These are phyloP conservation scores for Meteorus sp. DNA, from an alignment of 1,140 invertebrate species.

Conservation along the genomic window DNA sequence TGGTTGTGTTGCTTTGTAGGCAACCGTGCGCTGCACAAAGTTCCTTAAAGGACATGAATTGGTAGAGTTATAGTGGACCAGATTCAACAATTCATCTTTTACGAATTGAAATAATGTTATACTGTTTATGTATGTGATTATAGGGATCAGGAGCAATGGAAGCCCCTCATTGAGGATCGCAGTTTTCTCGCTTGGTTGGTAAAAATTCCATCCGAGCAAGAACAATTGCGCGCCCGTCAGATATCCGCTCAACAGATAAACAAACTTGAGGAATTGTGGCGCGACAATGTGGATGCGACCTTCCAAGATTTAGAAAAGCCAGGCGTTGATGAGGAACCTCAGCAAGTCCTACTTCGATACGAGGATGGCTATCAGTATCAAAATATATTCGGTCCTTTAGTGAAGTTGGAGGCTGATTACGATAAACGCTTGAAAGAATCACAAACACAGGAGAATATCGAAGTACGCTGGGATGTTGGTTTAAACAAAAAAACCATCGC, in stretches of 20 bases:
- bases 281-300: constrained; percentile 96
- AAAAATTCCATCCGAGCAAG: constrained; percentile 93
- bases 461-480: constrained; percentile 97
- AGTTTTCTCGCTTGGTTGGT: constrained; percentile 96
- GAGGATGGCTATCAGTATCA: constrained; percentile 99
- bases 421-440: constrained; percentile 98
- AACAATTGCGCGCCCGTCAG: constrained; percentile 92
- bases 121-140: too few relatives aligned
- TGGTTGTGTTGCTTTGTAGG: constrained; percentile 96
- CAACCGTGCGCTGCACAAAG: constrained; percentile 97
- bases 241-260: constrained; percentile 97
- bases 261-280: constrained; percentile 98
- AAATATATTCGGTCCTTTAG: constrained; percentile 96
- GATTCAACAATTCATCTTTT: background rate
- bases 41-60: constrained; percentile 97
- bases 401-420: constrained; percentile 98
- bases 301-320: constrained; percentile 98
- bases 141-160: constrained; percentile 97
- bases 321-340: constrained; percentile 95
- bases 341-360: constrained; percentile 90
- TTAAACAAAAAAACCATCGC: constrained; percentile 98
- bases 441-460: constrained; percentile 97
- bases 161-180: constrained; percentile 94
- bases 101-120: too few relatives aligned
- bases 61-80: constrained; percentile 65